Percentiles rank a stretch among this genome's conserved stretches.
phyloP scores from a whole-genome alignment of 2,888 invertebrate genomes.

The Scaptomyza reducta region DNA sequence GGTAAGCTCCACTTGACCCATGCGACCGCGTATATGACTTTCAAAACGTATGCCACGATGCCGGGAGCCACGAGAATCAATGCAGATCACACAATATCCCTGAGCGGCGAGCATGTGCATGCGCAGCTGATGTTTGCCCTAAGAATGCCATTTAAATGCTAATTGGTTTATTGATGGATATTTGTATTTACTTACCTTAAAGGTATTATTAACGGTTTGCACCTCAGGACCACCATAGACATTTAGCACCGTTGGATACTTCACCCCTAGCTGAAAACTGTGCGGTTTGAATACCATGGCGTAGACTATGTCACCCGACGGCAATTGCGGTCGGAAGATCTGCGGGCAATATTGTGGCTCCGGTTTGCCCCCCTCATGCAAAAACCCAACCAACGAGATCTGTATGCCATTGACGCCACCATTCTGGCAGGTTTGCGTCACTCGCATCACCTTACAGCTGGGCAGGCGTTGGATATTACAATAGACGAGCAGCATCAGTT shows the following conservation, averaged over 20 bases:
- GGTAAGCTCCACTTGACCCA: slow-evolving; percentile 96
- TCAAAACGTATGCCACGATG: slow-evolving; percentile 97
- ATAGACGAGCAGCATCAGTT: slow-evolving; percentile 92
- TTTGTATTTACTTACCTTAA: slow-evolving; percentile 87
- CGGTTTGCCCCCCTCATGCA: slow-evolving; percentile 87
- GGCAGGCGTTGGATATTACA: slow-evolving; percentile 93
- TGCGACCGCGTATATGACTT: slow-evolving; percentile 92
- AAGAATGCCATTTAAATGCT: background rate
- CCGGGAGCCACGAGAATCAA: slow-evolving; percentile 97
- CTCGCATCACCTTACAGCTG: slow-evolving; percentile 90
- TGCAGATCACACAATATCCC: slow-evolving; percentile 97
- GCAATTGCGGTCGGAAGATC: slow-evolving; percentile 89
- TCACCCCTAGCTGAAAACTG: slow-evolving; percentile 86
- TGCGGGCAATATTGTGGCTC: slow-evolving; percentile 89
- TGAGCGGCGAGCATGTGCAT: slow-evolving; percentile 97
- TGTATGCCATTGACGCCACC: slow-evolving; percentile 89
- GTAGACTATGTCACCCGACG: slow-evolving; percentile 89
- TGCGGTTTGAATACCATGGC: slow-evolving; percentile 96
- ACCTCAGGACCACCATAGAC: slow-evolving; percentile 99
- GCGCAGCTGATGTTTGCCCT: slow-evolving; percentile 95
- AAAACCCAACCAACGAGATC: slow-evolving; percentile 89
- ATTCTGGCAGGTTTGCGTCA: slow-evolving; percentile 87
- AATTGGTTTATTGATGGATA: background rate
- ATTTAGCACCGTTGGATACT: slow-evolving; percentile 96
- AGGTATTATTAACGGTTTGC: slow-evolving; percentile 97